These are phyloP conservation scores for Rallus limicola DNA, from an alignment of 2,113 vertebrate genomes.

Conservation along the genomic window DNA sequence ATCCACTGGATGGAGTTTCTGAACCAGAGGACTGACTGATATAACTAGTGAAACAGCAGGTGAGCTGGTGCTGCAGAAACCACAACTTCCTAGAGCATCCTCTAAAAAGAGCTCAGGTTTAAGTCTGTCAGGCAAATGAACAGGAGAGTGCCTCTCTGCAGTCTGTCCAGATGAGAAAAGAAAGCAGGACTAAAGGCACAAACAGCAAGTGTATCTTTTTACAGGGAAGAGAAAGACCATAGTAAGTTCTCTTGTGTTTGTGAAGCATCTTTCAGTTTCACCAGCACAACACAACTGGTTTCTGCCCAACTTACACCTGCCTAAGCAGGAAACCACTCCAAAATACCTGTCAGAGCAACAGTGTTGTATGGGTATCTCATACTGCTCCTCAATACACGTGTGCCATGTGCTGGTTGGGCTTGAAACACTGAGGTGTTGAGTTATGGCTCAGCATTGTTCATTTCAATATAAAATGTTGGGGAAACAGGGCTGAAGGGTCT, in stretches of 20 bases:
- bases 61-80: neutral
- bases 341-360: neutral
- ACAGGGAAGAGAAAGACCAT: neutral
- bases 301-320: neutral
- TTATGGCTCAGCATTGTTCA: neutral
- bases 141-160: neutral
- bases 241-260: neutral
- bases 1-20: neutral
- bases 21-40: neutral
- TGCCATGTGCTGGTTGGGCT: neutral
- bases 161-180: neutral
- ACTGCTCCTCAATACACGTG: too few relatives aligned
- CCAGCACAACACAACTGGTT: neutral
- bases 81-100: too few relatives aligned
- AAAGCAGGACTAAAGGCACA: neutral
- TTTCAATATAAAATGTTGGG: neutral
- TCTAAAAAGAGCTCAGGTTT: neutral
- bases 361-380: accelerated
- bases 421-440: neutral
- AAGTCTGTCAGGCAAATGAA: neutral
- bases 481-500: neutral
- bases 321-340: neutral
- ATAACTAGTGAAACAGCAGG: neutral
- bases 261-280: neutral
- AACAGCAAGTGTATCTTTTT: neutral